Evolutionary conservation across 1,140 invertebrate species (phyloP), one percentile per base, ranked within the genome.

Genomic region (Acromyrmex charruanus): DNA sequence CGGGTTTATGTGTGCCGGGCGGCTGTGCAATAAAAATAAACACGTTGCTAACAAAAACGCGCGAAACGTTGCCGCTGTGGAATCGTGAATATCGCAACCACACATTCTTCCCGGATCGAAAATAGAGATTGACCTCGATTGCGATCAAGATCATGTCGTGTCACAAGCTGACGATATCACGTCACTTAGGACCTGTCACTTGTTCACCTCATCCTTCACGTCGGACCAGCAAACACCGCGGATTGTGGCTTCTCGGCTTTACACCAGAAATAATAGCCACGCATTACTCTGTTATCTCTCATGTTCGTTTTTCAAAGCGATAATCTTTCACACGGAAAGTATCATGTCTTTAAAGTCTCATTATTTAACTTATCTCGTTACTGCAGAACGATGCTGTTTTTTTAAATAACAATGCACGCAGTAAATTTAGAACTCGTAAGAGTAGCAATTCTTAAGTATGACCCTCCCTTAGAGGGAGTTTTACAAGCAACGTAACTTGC

Each of bases 51-150:
- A 86, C 81, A 68, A 65, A 81, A 66, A 63, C 65, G 44, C 28
- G 21, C 21, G 53, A 85, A 89, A 61, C 53, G 12, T 44, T 44
- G 39, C 28, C 68, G 51, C 66, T 53, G 51, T 16, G 51, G 16
- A 53, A 55, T 21, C 53, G 39, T 44, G 39, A 44, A 44, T 44
- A 44, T 44, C 49, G 49, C 49, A 51, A 16, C 44, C 71, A 58
- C 71, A 58, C 69, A 53, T 77, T 65, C 59, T 74, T 71, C 69
- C 61, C 86, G n/a, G 69, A 63, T 88, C 81, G 80, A 88, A 92
- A 89, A 91, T 90, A 91, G 75, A 87, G 71, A 91, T 90, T 91
- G 86, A 92, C 91, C 91, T 71, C 89, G 74, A 91, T 91, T 86
- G 66, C 72, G 59, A 81, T 79, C 68, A 74, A 87, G 89, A 89